Evolutionary conservation across 2,888 invertebrate genomes (phyloP).

Genomic region (Epinotia nisella): DNA sequence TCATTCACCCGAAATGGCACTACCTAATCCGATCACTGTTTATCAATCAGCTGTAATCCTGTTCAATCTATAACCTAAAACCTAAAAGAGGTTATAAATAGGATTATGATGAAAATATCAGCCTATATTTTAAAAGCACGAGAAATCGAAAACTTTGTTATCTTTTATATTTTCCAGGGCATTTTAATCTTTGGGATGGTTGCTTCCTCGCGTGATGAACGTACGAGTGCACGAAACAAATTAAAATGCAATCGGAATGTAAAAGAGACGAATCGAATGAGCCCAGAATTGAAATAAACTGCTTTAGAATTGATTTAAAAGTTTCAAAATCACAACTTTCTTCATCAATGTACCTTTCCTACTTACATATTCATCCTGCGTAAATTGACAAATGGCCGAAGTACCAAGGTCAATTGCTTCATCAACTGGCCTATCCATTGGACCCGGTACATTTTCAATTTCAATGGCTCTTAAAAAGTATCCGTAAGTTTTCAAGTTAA

Average conservation of each 20-base stretch:
- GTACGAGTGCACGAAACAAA: not conserved
- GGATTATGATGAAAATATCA: no score
- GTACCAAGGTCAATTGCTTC: not conserved
- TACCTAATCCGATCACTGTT: no score
- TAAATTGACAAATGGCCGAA: not conserved
- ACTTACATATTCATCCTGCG: not conserved
- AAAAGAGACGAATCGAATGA: not conserved
- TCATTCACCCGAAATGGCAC: no score
- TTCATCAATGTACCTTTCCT: not conserved
- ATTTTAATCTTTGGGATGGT: no score
- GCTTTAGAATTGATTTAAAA: not conserved
- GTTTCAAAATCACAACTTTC: not conserved
- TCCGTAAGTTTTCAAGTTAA: conserved; percentile 11
- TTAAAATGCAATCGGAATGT: not conserved
- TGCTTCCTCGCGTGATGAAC: no score
- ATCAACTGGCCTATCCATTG: conserved; percentile 14
- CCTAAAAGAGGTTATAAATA: no score
- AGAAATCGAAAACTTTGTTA: no score
- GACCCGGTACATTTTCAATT: conserved; percentile 29
- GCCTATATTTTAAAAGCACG: no score
- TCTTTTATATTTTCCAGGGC: no score
- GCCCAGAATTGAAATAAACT: not conserved
- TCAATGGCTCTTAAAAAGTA: conserved; percentile 25
- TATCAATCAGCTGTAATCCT: no score
- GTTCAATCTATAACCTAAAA: no score